Percentiles rank a stretch among this genome's conserved stretches.
Conservation (phyloP, 2,888 invertebrate species). For the Choreutis nemorana region DNA sequence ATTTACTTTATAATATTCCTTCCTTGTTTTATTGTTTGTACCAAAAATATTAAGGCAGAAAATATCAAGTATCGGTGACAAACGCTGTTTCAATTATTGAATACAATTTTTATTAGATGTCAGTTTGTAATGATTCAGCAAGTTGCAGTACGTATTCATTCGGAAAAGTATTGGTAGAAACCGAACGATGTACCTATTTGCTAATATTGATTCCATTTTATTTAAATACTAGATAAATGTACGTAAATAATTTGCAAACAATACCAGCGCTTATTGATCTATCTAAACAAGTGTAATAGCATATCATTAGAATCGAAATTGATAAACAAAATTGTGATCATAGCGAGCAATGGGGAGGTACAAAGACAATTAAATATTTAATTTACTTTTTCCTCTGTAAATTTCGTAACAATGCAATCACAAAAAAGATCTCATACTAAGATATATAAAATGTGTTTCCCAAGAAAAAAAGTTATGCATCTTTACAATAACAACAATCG, state of each 20-base stretch:
- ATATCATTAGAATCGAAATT: constrained; percentile 1
- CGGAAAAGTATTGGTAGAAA: constrained; percentile 17
- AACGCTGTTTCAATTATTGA: constrained; percentile 16
- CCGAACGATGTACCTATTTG: background rate
- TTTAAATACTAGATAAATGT: background rate
- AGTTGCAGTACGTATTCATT: constrained; percentile 25
- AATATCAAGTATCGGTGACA: no score
- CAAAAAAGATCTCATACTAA: background rate
- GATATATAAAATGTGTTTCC: constrained; percentile 3
- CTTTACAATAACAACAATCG: no score
- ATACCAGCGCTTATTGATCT: constrained; percentile 1
- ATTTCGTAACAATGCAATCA: constrained; percentile 4
- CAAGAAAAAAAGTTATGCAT: no score
- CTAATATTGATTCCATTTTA: background rate
- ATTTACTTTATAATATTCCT: constrained; percentile 13
- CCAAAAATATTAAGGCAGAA: constrained; percentile 31
- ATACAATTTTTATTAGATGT: constrained; percentile 31
- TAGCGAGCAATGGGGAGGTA: background rate
- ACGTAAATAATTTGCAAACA: background rate
- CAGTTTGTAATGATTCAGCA: constrained; percentile 36
- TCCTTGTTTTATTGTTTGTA: constrained; percentile 12
- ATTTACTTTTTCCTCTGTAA: constrained; percentile 5
- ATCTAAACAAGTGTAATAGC: background rate
- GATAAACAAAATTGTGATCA: background rate
- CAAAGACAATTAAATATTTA: constrained; percentile 11